Conservation (phyloP, 2,888 invertebrate species). For the Drosophila demipolita region DNA sequence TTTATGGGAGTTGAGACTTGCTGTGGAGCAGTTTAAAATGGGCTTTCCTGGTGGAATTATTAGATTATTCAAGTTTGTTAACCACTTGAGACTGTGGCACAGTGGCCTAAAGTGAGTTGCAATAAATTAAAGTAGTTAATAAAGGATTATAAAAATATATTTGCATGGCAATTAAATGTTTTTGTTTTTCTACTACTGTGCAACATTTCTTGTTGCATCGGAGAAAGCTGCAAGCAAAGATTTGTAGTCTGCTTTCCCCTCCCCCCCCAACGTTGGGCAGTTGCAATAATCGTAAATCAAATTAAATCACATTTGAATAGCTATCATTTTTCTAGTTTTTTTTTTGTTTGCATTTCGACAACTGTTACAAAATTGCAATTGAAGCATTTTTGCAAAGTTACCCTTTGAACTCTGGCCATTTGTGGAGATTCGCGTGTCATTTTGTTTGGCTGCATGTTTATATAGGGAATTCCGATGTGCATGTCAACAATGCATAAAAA, state of each 20-base stretch:
- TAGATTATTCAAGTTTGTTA: neutral
- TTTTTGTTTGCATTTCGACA: neutral
- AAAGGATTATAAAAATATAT: neutral
- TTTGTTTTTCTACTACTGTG: neutral
- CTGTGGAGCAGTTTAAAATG: neutral
- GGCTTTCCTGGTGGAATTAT: neutral
- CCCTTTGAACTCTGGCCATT: neutral
- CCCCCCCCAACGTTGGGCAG: neutral
- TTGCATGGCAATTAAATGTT: neutral
- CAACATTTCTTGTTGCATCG: neutral
- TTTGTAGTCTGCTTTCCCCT: neutral
- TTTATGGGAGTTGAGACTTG: neutral
- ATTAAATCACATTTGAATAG: constrained; percentile 4
- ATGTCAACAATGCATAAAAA: constrained; percentile 70
- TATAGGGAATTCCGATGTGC: constrained; percentile 58
- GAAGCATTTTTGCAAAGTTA: neutral
- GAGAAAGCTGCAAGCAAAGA: neutral
- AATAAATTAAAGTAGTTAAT: neutral
- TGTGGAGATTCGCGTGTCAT: constrained; percentile 34
- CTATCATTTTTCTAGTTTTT: neutral
- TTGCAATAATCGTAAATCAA: neutral
- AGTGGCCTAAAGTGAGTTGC: neutral
- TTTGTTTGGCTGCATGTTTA: constrained; percentile 30
- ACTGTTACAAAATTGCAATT: constrained; percentile 17
- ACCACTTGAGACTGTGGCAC: neutral